Conservation (phyloP, 2,888 invertebrate species). For the Xylota sylvarum region DNA sequence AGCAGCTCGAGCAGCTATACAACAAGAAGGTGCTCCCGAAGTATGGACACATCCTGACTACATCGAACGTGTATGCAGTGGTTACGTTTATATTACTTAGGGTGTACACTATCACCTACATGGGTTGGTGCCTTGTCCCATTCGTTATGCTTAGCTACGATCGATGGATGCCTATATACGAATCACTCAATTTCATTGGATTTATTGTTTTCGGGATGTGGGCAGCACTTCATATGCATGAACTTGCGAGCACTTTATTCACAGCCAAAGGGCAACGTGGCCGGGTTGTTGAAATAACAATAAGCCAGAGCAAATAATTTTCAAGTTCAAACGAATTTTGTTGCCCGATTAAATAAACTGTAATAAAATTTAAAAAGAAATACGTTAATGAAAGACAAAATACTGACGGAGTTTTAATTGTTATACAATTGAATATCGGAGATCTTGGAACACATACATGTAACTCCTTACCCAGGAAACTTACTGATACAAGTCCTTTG, state of each 20-base stretch:
- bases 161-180: constrained; percentile 89
- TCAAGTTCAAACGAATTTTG: too few species aligned
- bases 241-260: neutral
- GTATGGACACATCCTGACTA: constrained; percentile 79
- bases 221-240: constrained; percentile 80
- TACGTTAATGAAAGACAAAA: too few species aligned
- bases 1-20: constrained; percentile 87
- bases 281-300: too few species aligned
- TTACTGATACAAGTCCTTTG: too few species aligned
- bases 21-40: constrained; percentile 78
- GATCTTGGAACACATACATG: too few species aligned
- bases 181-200: constrained; percentile 89
- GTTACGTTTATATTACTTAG: constrained; percentile 88
- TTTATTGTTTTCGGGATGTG: constrained; percentile 89
- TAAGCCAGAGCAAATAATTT: too few species aligned
- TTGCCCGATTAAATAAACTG: too few species aligned
- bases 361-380: too few species aligned
- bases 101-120: constrained; percentile 91
- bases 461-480: too few species aligned
- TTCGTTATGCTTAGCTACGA: constrained; percentile 90
- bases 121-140: constrained; percentile 93
- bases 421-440: too few species aligned
- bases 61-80: constrained; percentile 81
- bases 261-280: neutral
- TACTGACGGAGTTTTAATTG: too few species aligned